Conservation (phyloP, 2,888 invertebrate species). For the Tenthredo livida region DNA sequence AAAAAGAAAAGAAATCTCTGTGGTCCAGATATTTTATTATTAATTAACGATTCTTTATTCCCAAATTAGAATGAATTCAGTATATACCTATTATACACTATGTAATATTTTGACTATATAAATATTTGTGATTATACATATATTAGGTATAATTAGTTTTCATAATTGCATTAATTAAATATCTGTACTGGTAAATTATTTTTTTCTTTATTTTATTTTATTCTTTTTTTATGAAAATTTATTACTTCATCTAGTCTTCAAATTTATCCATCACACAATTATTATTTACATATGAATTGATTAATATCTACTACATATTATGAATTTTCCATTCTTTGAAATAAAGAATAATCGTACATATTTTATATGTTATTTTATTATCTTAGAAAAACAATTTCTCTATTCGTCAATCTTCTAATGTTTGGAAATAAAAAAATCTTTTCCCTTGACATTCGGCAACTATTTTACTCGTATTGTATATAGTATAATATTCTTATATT, state of each 20-base stretch:
- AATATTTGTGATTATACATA: neutral
- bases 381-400: neutral
- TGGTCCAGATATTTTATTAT: constrained; percentile 28
- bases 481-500: too few relatives aligned
- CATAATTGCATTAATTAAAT: constrained; percentile 5
- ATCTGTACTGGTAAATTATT: too few relatives aligned
- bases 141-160: constrained; percentile 5
- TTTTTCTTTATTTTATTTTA: too few relatives aligned
- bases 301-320: too few relatives aligned
- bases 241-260: constrained; percentile 29
- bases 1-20: constrained; percentile 7
- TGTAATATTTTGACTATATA: constrained; percentile 33
- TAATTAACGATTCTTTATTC: neutral
- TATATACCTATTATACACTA: neutral
- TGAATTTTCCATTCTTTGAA: constrained; percentile 31
- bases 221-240: neutral
- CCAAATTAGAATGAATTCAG: neutral
- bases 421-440: neutral
- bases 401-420: constrained; percentile 20
- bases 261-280: constrained; percentile 5
- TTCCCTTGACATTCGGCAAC: constrained; percentile 17
- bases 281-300: constrained; percentile 8
- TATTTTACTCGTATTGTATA: neutral
- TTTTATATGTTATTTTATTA: too few relatives aligned
- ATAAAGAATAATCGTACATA: constrained; percentile 5